A percentile compares a stretch with the other conserved stretches of the same genome.
phyloP scores from a whole-genome alignment of 2,888 invertebrate genomes.

The Mesorhabditis belari region DNA sequence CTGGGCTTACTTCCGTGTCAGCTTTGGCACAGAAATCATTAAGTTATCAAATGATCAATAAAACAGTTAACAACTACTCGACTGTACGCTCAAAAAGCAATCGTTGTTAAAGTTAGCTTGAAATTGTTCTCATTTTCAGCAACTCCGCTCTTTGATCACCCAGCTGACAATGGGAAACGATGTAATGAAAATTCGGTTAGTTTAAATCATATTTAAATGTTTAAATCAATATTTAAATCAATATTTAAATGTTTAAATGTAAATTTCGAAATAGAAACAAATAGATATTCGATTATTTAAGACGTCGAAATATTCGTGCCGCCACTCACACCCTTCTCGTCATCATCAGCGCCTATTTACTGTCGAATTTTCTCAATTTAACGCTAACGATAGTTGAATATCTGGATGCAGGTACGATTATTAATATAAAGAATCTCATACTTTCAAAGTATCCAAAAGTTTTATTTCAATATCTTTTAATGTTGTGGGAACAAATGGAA shows the following conservation, averaged over 20 bases:
- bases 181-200: slow-evolving; percentile 38
- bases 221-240: not conserved
- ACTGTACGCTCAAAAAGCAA: not conserved
- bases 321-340: slow-evolving; percentile 46
- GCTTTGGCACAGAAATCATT: no score
- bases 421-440: no score
- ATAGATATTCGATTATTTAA: not conserved
- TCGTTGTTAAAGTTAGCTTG: not conserved
- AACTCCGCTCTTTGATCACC: slow-evolving; percentile 48
- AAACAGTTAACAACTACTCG: no score
- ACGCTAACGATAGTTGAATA: slow-evolving; percentile 43
- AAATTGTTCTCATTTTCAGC: slow-evolving; percentile 19
- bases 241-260: not conserved
- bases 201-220: not conserved
- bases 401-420: slow-evolving; percentile 35
- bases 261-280: not conserved
- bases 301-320: slow-evolving; percentile 22
- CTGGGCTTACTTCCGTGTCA: no score
- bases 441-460: not conserved
- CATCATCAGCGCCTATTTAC: slow-evolving; percentile 48
- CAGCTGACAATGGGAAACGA: slow-evolving; percentile 50
- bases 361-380: slow-evolving; percentile 45
- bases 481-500: no score
- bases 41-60: no score
- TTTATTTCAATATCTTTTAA: no score